These are phyloP conservation scores for Heterotis niloticus DNA, from an alignment of 2,113 vertebrate species.

Conservation along the genomic window DNA sequence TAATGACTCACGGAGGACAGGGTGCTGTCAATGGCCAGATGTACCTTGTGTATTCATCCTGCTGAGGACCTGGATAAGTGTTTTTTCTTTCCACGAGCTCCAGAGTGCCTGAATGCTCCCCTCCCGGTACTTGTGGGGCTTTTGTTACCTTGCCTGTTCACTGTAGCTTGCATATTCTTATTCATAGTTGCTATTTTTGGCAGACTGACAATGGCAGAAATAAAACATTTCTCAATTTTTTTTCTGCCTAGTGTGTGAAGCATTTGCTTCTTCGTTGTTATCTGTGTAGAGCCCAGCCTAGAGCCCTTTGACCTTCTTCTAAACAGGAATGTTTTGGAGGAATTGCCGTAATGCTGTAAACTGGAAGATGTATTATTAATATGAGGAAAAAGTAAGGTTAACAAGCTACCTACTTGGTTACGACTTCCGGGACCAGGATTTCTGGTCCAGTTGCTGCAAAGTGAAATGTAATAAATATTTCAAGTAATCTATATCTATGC, in stretches of 20 bases:
- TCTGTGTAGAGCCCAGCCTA: not conserved
- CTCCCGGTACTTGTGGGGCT: conserved; percentile 32
- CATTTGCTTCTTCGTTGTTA: not conserved
- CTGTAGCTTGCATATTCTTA: conserved; percentile 33
- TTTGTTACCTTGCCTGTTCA: conserved; percentile 44
- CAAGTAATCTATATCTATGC: not conserved
- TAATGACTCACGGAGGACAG: conserved; percentile 42
- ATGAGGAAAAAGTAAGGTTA: not conserved
- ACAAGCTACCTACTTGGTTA: not conserved
- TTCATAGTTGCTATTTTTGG: conserved; percentile 31
- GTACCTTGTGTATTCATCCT: not conserved
- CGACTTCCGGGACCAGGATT: not conserved
- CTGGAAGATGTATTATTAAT: not conserved
- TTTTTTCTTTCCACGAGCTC: conserved; percentile 44
- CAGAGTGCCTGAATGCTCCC: conserved; percentile 31
- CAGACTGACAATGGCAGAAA: not conserved
- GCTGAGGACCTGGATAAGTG: conserved; percentile 24
- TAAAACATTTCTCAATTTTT: conserved; percentile 7
- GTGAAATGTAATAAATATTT: not conserved
- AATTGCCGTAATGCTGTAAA: not conserved
- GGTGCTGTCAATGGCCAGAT: conserved; percentile 19
- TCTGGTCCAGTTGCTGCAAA: too few species aligned
- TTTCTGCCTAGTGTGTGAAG: not conserved
- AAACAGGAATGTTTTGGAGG: not conserved
- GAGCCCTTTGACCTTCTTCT: conserved; percentile 9